These are phyloP conservation scores for Chalcis sispes DNA, from an alignment of 2,888 invertebrate species.

Conservation along the genomic window DNA sequence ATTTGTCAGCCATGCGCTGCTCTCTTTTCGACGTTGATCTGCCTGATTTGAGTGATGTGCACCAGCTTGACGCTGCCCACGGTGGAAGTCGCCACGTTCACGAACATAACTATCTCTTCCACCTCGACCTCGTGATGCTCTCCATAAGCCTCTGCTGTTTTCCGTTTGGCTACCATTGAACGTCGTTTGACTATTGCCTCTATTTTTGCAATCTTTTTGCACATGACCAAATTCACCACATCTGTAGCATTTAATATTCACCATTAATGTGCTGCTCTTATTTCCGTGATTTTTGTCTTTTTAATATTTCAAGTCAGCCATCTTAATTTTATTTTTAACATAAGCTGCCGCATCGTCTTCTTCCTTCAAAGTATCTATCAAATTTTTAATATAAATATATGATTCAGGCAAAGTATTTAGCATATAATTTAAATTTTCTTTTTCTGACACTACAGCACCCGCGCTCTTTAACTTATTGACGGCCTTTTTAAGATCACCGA, in stretches of 20 bases:
- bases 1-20: slow-evolving; percentile 31
- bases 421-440: slow-evolving; percentile 63
- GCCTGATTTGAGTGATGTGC: no score
- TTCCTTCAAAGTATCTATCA: neutral
- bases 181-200: slow-evolving; percentile 2
- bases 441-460: slow-evolving; percentile 59
- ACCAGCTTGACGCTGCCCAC: no score
- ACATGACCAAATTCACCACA: slow-evolving; percentile 60
- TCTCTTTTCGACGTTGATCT: no score
- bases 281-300: slow-evolving; percentile 9
- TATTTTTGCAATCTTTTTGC: slow-evolving; percentile 52
- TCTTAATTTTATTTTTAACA: slow-evolving; percentile 30
- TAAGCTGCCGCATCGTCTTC: neutral
- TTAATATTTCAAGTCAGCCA: neutral
- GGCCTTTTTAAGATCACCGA: slow-evolving; percentile 61
- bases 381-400: slow-evolving; percentile 30
- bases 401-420: slow-evolving; percentile 59
- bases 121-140: neutral
- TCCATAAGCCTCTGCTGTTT: neutral
- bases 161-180: neutral
- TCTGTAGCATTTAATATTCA: slow-evolving; percentile 34
- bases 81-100: neutral
- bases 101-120: neutral
- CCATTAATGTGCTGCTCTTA: slow-evolving; percentile 53
- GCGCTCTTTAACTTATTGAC: slow-evolving; percentile 62